A percentile compares a stretch with the other conserved stretches of the same genome.
Evolutionary conservation across 92 coral and sea anemone species (phyloP).

Genomic region (Epizoanthus scotinus): DNA sequence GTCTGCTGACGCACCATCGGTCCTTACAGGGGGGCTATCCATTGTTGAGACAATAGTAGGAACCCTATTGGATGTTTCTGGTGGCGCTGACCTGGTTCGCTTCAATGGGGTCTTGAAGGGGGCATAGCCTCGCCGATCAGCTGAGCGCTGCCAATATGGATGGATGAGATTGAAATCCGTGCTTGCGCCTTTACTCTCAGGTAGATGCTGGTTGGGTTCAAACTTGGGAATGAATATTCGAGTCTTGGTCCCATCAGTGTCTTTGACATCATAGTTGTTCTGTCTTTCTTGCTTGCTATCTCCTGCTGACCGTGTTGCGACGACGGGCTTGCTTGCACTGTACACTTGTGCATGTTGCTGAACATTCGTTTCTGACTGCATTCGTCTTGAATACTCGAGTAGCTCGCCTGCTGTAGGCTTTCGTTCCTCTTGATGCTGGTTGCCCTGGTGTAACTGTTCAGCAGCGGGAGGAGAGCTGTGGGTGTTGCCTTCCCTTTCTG

Average conservation of each 20-base stretch:
- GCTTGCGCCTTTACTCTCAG: not conserved
- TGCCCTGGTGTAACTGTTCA: slow-evolving; percentile 27
- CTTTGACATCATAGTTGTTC: not conserved
- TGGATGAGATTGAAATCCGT: not conserved
- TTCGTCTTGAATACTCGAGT: slow-evolving; percentile 14
- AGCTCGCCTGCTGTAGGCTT: slow-evolving; percentile 40
- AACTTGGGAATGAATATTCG: slow-evolving; percentile 65
- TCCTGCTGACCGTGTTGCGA: not conserved
- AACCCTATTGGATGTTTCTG: slow-evolving; percentile 31
- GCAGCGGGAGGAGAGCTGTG: slow-evolving; percentile 26
- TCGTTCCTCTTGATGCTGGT: slow-evolving; percentile 9
- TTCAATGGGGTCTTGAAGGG: slow-evolving; percentile 27
- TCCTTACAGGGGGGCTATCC: not conserved
- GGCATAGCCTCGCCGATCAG: slow-evolving; percentile 19
- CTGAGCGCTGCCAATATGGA: slow-evolving; percentile 3
- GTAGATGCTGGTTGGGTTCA: slow-evolving; percentile 46
- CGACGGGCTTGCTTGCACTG: not conserved
- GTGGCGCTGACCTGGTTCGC: slow-evolving; percentile 44
- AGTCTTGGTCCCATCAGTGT: slow-evolving; percentile 51
- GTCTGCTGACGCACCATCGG: not conserved
- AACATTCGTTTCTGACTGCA: not conserved
- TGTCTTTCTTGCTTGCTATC: not conserved
- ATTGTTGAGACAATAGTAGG: slow-evolving; percentile 29
- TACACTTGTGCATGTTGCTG: not conserved
- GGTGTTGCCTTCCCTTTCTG: slow-evolving; percentile 23